phyloP scores from a whole-genome alignment of 2,888 invertebrate species.

The Brachycybe producta region DNA sequence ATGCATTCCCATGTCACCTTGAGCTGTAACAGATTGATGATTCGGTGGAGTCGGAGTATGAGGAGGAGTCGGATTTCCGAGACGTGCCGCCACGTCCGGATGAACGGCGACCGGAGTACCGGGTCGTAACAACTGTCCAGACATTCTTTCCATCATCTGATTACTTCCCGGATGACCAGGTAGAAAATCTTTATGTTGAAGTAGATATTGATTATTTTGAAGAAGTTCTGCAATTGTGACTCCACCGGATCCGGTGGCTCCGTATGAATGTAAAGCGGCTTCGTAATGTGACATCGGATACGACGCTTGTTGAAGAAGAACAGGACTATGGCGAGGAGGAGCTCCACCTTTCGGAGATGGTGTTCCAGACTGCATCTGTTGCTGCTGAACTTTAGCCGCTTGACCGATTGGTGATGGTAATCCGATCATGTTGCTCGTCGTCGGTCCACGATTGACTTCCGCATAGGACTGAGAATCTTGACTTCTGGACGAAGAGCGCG shows the following conservation, averaged over 20 bases:
- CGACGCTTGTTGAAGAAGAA: constrained; percentile 17
- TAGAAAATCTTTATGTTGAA: constrained; percentile 25
- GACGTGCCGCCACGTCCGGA: constrained; percentile 22
- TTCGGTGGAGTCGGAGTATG: constrained; percentile 24
- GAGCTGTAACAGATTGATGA: constrained; percentile 19
- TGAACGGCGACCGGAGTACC: constrained; percentile 23
- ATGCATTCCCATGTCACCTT: constrained; percentile 19
- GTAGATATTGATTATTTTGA: constrained; percentile 23
- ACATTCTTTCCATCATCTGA: constrained; percentile 7
- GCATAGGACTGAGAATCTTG: neutral
- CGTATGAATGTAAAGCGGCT: constrained; percentile 18
- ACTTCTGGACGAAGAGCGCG: neutral
- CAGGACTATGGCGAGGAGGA: constrained; percentile 17
- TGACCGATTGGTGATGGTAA: constrained; percentile 7
- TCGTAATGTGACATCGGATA: constrained; percentile 20
- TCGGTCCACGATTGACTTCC: neutral
- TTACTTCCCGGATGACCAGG: constrained; percentile 1
- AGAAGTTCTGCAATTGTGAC: constrained; percentile 26
- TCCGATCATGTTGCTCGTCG: neutral
- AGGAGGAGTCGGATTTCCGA: constrained; percentile 25
- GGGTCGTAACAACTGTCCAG: constrained; percentile 22
- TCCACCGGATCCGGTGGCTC: constrained; percentile 20
- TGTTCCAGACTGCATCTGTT: constrained; percentile 3
- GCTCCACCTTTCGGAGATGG: constrained; percentile 7
- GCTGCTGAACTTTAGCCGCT: constrained; percentile 12